Base-by-base conservation (phyloP, 2,113 vertebrate genomes). In the Scatophagus argus region DNA sequence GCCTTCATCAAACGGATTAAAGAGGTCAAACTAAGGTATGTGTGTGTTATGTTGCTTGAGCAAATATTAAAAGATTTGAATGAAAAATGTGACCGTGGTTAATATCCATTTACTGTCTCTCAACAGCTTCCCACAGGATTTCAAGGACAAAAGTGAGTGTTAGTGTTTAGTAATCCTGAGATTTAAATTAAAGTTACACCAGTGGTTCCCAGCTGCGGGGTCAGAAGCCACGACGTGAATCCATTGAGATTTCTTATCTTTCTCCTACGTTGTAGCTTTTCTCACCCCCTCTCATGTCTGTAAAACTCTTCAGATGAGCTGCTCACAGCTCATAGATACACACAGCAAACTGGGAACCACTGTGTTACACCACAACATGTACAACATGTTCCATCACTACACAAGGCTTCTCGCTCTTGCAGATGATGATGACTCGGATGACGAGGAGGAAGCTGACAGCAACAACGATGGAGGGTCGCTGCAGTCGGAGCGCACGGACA, bases 1-100 rank as follows among this genome's bases (percentile, higher is more conserved):
- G 71, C 58, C 39, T 93, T 99, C 86, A 92, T 97, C 87, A 98
- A 94, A 91, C 95, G 96, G 83, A 96, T 99, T 82, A 97, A 96
- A 88, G 96, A 97, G 71, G 80, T 98, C 73, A 98, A 96, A 76
- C 70, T 89, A 70, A 38, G 80, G 88, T 92, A 87, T 39, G 59
- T 49, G 5, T 17, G 14, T 41, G 10, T 31, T 27, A 13, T 51
- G 5, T 17, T 62, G 36, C 10, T 12, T 27, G 13, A 63, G n/a
- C 4, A 21, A 17, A 23, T 29, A 14, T 60, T 43, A 0, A 46
- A 25, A 51, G 19, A 34, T 14, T 41, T 13, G 21, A 6, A 43
- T 73, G 31, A 43, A 59, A 55, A 52, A 60, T 52, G 32, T 55
- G 39, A 23, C 2, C 7, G 8, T 11, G 1, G 29, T 47, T 67